Evolutionary conservation across 2,797 vertebrate species (phyloP), one percentile per base, ranked within the genome.

Genomic region (Protosalanx chinensis): DNA sequence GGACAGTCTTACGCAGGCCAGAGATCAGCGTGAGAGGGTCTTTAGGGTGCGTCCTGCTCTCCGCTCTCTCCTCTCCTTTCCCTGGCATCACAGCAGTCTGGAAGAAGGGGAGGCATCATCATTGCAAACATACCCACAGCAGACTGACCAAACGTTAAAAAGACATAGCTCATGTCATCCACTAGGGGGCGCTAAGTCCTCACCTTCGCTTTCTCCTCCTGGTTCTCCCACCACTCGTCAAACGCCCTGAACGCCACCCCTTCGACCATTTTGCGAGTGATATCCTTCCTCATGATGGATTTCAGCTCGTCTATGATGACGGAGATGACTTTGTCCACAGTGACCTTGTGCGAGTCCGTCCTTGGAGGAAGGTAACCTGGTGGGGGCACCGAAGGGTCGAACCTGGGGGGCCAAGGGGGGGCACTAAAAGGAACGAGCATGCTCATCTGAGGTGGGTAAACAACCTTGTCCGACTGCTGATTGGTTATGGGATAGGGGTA

Each of bases 221-320:
- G 95, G 86, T 93, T 88, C 82, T 95, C 91, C 97, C 97, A 99
- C 97, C 97, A 99, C 69, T 95, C 93, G 57, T 99, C 97, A 1
- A 98, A 98, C 0, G 91, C 92, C 77, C 93, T 94, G 84, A 98
- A 99, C 0, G 97, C 96, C 4, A 95, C 90, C 41, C 95, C 95
- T 84, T 99, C 97, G 13, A 97, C 93, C 93, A 96, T 96, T 86
- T 95, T 95, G 37, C 96, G 93, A 72, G 91, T 94, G 72, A 99
- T 91, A 88, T 99, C 97, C 63, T 94, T 95, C 81, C 93, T 98
- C 84, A 98, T 94, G 76, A 96, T 94, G n/a, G 92, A 93, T 87
- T 93, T 96, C 1, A 99, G 92, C 20, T 98, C 97, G 71, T 94
- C 94, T 73, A 95, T 86, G 2, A 98, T 89, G 63, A 94, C 91